phyloP scores from a whole-genome alignment of 2,888 invertebrate species.

The Thymelicus sylvestris region DNA sequence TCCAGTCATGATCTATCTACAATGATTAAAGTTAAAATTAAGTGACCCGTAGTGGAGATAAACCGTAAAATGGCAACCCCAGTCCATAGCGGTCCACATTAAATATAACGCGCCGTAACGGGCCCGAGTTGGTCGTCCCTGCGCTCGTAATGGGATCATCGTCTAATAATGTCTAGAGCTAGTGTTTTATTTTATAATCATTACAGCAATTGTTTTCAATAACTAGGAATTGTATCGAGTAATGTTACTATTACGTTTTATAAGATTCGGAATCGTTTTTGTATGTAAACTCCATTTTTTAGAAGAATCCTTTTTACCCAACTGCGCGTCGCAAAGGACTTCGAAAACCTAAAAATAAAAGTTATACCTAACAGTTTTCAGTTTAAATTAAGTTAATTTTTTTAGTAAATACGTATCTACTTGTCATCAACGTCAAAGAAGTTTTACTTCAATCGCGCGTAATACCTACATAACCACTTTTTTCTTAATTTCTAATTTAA shows the following conservation, averaged over 20 bases:
- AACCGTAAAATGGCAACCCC: slow-evolving; percentile 6
- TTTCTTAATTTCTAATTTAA: too few species aligned
- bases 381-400: too few species aligned
- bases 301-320: too few species aligned
- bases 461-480: too few species aligned
- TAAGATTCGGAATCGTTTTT: too few species aligned
- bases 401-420: too few species aligned
- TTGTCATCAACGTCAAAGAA: too few species aligned
- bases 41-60: slow-evolving; percentile 1
- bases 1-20: neutral
- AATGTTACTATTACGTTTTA: neutral
- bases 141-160: slow-evolving; percentile 2
- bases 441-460: too few species aligned
- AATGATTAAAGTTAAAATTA: neutral
- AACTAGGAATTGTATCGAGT: neutral
- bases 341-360: too few species aligned
- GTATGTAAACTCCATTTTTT: too few species aligned
- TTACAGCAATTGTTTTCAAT: neutral
- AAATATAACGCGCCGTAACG: slow-evolving; percentile 4
- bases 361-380: too few species aligned
- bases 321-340: too few species aligned
- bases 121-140: neutral
- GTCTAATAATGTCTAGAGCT: neutral
- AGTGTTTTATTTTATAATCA: neutral
- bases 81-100: slow-evolving; percentile 1